Conservation (phyloP, 1,140 invertebrate genomes). For the Ctenoplectra terminalis region DNA sequence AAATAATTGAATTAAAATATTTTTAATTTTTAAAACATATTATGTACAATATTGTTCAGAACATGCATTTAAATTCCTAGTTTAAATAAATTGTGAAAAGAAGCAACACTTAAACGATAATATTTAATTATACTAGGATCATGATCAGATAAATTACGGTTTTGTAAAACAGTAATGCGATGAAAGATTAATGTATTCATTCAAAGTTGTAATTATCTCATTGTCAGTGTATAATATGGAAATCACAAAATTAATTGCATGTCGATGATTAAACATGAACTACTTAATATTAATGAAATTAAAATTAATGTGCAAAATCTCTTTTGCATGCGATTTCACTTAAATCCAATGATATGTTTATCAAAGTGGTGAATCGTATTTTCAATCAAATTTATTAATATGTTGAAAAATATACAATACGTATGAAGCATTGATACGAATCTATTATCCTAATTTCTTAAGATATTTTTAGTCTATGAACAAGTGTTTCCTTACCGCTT, state of each 20-base stretch:
- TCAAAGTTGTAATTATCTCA: neutral
- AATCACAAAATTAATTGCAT: constrained; percentile 1
- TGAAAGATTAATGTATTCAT: neutral
- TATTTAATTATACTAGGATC: constrained; percentile 1
- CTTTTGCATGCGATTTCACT: neutral
- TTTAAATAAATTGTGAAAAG: too few relatives aligned
- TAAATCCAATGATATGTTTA: too few relatives aligned
- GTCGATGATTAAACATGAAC: neutral
- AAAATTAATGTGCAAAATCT: neutral
- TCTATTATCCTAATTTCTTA: too few relatives aligned
- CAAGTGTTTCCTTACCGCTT: too few relatives aligned
- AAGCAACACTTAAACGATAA: neutral
- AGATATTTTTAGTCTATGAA: too few relatives aligned
- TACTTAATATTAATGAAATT: neutral
- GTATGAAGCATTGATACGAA: too few relatives aligned
- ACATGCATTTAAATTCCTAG: neutral
- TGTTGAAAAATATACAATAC: too few relatives aligned
- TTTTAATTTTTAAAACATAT: neutral
- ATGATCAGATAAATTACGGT: neutral
- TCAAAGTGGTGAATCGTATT: too few relatives aligned
- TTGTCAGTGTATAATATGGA: neutral
- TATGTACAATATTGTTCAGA: neutral
- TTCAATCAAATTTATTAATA: too few relatives aligned
- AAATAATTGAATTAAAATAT: too few relatives aligned
- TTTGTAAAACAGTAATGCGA: neutral